A percentile compares a stretch with the other conserved stretches of the same genome.
phyloP scores from a whole-genome alignment of 1,140 invertebrate genomes.

The Mesaphorura yosii region DNA sequence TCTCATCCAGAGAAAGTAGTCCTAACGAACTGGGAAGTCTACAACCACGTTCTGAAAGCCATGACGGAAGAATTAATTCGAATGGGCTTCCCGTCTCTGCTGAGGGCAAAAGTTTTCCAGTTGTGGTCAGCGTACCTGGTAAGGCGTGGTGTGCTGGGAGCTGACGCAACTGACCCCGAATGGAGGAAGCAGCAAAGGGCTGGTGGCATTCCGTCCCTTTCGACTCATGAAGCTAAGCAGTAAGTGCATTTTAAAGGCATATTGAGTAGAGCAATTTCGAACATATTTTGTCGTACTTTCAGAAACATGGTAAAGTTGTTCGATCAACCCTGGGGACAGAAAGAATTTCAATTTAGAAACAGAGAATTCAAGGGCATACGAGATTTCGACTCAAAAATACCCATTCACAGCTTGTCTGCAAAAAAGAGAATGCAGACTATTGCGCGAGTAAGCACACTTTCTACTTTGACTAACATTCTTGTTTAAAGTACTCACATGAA shows the following conservation, averaged over 20 bases:
- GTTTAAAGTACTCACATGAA: too few relatives aligned
- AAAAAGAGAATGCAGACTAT: too few relatives aligned
- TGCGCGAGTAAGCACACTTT: too few relatives aligned
- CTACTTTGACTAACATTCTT: too few relatives aligned
- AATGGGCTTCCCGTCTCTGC: constrained; percentile 40
- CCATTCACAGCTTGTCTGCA: too few relatives aligned
- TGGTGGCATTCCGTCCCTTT: neutral
- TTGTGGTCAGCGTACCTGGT: constrained; percentile 52
- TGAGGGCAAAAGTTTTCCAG: constrained; percentile 48
- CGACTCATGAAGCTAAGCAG: neutral
- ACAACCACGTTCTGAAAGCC: constrained; percentile 50
- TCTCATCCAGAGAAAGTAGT: constrained; percentile 23
- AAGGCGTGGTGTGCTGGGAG: constrained; percentile 47
- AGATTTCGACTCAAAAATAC: too few relatives aligned
- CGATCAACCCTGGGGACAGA: neutral
- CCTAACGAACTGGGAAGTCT: constrained; percentile 52
- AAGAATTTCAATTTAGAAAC: too few relatives aligned
- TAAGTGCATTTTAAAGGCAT: neutral
- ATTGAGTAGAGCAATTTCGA: constrained; percentile 34
- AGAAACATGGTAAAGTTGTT: constrained; percentile 16
- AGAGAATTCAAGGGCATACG: too few relatives aligned
- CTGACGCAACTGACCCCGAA: neutral
- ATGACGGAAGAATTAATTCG: constrained; percentile 48
- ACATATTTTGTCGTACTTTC: constrained; percentile 39
- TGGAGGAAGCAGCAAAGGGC: neutral